Conservation (phyloP, 2,113 vertebrate genomes). For the Damaliscus lunatus region DNA sequence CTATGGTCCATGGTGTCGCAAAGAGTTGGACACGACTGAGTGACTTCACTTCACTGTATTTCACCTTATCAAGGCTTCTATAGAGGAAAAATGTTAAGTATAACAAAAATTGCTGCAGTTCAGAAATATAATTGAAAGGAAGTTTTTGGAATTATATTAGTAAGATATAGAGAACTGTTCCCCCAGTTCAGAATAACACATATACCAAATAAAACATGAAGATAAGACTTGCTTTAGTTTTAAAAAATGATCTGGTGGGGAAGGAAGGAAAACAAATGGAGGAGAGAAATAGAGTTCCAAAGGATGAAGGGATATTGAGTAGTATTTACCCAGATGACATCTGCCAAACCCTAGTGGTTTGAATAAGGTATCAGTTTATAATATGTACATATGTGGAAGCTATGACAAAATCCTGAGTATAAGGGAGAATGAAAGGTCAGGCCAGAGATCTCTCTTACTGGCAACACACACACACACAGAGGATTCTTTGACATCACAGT, state of each 20-base stretch:
- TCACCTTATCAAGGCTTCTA: background rate
- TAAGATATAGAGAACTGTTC: background rate
- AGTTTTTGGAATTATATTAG: background rate
- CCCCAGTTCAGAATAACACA: background rate
- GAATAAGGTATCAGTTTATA: background rate
- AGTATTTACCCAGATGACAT: background rate
- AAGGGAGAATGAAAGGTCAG: background rate
- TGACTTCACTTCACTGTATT: background rate
- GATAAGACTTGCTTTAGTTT: background rate
- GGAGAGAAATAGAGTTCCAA: background rate
- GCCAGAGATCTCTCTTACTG: background rate
- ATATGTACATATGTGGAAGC: background rate
- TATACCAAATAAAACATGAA: conserved; percentile 20
- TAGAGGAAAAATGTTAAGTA: background rate
- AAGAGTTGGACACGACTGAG: background rate
- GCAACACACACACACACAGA: background rate
- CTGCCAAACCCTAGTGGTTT: background rate
- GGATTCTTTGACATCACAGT: background rate
- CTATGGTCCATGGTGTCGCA: fast-evolving
- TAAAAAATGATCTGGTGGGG: background rate
- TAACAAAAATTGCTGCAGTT: background rate
- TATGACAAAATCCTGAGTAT: background rate
- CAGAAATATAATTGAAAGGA: background rate
- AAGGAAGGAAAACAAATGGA: background rate
- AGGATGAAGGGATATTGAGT: background rate